Conservation (phyloP, 2,113 vertebrate genomes). For the Ornithorhynchus anatinus region DNA sequence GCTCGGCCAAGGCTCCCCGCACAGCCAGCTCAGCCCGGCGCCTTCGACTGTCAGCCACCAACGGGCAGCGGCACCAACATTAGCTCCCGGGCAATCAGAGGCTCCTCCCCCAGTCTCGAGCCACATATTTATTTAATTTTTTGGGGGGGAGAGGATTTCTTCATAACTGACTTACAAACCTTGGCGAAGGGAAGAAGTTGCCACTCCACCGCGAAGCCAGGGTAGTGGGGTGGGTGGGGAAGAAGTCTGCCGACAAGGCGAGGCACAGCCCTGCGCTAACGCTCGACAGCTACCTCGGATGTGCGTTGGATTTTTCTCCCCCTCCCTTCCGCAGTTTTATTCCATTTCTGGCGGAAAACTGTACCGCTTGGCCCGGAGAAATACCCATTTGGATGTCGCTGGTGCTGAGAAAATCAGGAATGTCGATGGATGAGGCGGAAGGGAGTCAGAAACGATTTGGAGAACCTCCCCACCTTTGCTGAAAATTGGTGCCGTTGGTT, state of each 20-base stretch:
- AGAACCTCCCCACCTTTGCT: slow-evolving; percentile 10
- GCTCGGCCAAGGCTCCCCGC: slow-evolving; percentile 40
- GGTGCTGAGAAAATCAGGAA: slow-evolving; percentile 10
- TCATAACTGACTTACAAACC: slow-evolving; percentile 68
- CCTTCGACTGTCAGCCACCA: slow-evolving; percentile 63
- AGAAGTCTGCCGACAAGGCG: neutral
- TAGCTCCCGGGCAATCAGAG: slow-evolving; percentile 66
- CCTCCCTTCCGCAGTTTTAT: no score
- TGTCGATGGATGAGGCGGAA: slow-evolving; percentile 39
- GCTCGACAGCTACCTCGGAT: slow-evolving; percentile 19
- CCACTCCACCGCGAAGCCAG: slow-evolving; percentile 18
- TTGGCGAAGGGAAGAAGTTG: slow-evolving; percentile 59
- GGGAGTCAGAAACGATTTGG: slow-evolving; percentile 56
- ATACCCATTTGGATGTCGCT: slow-evolving; percentile 41
- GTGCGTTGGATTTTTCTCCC: neutral
- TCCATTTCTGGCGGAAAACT: slow-evolving; percentile 1
- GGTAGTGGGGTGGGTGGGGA: no score
- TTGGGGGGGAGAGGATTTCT: slow-evolving; percentile 77
- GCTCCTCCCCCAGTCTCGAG: slow-evolving; percentile 77
- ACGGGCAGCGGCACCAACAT: slow-evolving; percentile 67
- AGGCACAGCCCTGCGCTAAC: neutral
- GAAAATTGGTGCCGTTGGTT: slow-evolving; percentile 41
- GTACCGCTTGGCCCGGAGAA: neutral
- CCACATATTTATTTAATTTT: slow-evolving; percentile 74
- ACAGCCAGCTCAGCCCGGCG: slow-evolving; percentile 24